phyloP scores from a whole-genome alignment of 2,888 invertebrate genomes.

The Chalcis sispes region DNA sequence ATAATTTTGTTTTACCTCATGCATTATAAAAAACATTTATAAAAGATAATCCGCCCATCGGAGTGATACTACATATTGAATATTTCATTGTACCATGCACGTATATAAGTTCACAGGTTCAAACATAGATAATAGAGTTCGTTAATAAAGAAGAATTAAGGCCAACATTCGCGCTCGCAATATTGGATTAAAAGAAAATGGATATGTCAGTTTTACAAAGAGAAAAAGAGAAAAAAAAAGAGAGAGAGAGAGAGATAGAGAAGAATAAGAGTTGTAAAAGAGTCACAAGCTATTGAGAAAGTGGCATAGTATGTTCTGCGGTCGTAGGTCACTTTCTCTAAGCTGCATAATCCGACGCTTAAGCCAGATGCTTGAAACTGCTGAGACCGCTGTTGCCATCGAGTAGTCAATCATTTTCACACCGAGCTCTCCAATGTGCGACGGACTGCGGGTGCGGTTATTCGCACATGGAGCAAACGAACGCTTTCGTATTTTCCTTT shows the following conservation, averaged over 20 bases:
- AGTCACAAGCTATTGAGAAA: constrained; percentile 32
- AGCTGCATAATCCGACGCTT: constrained; percentile 41
- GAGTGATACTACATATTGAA: constrained; percentile 17
- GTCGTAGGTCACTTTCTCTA: constrained; percentile 49
- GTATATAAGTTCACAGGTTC: neutral
- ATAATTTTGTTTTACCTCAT: too few species aligned
- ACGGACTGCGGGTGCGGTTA: constrained; percentile 1
- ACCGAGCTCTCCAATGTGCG: neutral
- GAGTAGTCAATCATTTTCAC: constrained; percentile 42
- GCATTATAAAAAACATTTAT: too few species aligned
- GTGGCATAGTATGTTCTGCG: constrained; percentile 54
- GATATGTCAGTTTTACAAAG: constrained; percentile 18
- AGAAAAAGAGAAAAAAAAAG: neutral
- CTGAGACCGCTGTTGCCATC: neutral
- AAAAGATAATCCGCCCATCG: too few species aligned
- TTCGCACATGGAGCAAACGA: too few species aligned
- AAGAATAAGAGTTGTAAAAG: too few species aligned
- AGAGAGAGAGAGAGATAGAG: constrained; percentile 2
- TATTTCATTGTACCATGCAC: constrained; percentile 15
- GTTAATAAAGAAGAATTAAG: constrained; percentile 42
- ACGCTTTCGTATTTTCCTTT: too few species aligned
- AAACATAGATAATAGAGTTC: constrained; percentile 9
- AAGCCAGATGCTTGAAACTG: constrained; percentile 41
- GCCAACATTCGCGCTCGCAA: constrained; percentile 13
- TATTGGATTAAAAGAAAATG: constrained; percentile 38